phyloP scores from a whole-genome alignment of 2,797 vertebrate species.

The Clarias pachynema region DNA sequence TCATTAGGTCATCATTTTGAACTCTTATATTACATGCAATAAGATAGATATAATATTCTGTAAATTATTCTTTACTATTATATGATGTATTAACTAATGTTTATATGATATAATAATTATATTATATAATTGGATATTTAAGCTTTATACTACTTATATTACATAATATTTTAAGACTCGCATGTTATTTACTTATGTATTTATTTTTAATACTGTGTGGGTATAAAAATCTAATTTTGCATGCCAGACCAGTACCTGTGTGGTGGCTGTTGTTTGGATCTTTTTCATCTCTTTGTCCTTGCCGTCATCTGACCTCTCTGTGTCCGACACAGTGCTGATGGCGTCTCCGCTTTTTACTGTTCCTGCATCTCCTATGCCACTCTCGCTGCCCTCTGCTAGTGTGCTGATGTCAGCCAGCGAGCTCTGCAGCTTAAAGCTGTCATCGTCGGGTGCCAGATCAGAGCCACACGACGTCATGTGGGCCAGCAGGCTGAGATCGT shows the following conservation, averaged over 20 bases:
- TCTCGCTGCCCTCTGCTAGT: constrained; percentile 85
- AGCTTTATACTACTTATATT: not conserved
- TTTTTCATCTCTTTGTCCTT: constrained; percentile 97
- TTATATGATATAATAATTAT: not conserved
- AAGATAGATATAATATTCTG: too few species aligned
- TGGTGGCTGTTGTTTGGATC: constrained; percentile 96
- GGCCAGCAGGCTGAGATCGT: constrained; percentile 93
- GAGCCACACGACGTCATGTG: constrained; percentile 89
- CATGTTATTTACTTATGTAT: too few species aligned
- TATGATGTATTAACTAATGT: not conserved
- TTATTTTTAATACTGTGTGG: not conserved
- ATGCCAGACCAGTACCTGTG: constrained; percentile 79
- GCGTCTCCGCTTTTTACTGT: constrained; percentile 83
- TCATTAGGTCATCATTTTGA: not conserved
- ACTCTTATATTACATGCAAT: not conserved
- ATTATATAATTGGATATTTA: too few species aligned
- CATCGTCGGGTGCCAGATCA: constrained; percentile 88
- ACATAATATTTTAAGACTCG: not conserved
- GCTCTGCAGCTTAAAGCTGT: constrained; percentile 92
- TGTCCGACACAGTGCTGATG: constrained; percentile 92
- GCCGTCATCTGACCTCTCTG: constrained; percentile 95
- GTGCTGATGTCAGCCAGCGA: constrained; percentile 88
- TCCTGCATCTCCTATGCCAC: constrained; percentile 80
- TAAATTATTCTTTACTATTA: too few species aligned
- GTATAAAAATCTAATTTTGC: not conserved